A percentile compares a stretch with the other conserved stretches of the same genome.
Conservation (phyloP, 2,888 invertebrate species). For the Drosophila cognata region DNA sequence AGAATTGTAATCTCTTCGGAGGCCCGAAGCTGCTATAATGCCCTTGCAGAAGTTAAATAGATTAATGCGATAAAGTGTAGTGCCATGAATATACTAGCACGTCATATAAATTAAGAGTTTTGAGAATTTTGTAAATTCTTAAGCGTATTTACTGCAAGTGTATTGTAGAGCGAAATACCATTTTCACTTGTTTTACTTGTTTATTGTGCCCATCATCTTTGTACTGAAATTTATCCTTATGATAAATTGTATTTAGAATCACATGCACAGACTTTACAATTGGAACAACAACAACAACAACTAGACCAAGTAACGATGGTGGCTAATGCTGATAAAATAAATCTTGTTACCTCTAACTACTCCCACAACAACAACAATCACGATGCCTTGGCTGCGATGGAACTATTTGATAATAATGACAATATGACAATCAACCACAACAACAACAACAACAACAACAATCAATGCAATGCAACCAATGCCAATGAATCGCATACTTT, state of each 20-base stretch:
- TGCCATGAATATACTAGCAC: neutral
- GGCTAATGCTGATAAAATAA: conserved; percentile 85
- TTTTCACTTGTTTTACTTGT: conserved; percentile 43
- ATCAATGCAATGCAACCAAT: conserved; percentile 38
- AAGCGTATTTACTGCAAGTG: conserved; percentile 25
- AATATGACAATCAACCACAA: conserved; percentile 55
- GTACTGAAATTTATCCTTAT: conserved; percentile 78
- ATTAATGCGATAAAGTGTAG: neutral
- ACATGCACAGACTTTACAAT: conserved; percentile 86
- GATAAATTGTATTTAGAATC: conserved; percentile 85
- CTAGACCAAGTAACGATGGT: conserved; percentile 86
- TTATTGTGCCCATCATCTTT: conserved; percentile 63
- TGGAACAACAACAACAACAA: conserved; percentile 83
- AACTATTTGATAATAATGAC: conserved; percentile 51
- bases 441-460: conserved; percentile 51
- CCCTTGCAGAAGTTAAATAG: conserved; percentile 37
- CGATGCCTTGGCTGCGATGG: conserved; percentile 59
- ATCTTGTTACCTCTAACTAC: conserved; percentile 85
- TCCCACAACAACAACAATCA: conserved; percentile 67
- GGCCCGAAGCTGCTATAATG: conserved; percentile 32
- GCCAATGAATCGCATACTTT: conserved; percentile 64
- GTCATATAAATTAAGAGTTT: neutral
- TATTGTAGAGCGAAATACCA: conserved; percentile 12
- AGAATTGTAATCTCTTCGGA: conserved; percentile 27
- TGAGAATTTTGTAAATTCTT: neutral